Evolutionary conservation across 2,113 vertebrate genomes (phyloP).

Genomic region (Nannobrachium achirus): DNA sequence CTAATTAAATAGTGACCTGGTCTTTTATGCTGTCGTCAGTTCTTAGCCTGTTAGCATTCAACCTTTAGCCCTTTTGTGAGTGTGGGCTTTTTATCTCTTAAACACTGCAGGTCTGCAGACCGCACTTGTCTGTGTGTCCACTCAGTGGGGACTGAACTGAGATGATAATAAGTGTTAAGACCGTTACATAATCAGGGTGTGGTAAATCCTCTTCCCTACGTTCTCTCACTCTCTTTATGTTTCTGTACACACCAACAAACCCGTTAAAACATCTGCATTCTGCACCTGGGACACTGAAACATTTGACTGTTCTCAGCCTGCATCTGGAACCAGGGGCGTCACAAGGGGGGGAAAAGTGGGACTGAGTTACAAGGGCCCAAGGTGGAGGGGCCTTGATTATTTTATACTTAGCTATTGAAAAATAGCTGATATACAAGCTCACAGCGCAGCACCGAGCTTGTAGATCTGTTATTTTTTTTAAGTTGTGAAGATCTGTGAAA

Average conservation of each 20-base stretch:
- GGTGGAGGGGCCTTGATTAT: too few species aligned
- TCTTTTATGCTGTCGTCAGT: constrained; percentile 19
- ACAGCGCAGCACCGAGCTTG: too few species aligned
- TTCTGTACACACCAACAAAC: constrained; percentile 8
- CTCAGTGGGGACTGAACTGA: constrained; percentile 31
- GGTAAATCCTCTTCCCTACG: constrained; percentile 63
- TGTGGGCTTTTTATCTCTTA: constrained; percentile 11
- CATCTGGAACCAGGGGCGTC: too few species aligned
- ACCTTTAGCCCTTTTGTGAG: constrained; percentile 9
- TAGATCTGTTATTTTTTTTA: too few species aligned
- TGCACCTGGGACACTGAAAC: background rate
- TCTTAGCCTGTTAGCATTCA: constrained; percentile 1
- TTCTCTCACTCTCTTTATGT: constrained; percentile 25
- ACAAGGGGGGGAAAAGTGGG: too few species aligned
- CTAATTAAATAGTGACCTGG: constrained; percentile 26
- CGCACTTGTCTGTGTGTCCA: background rate
- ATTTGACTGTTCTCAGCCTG: background rate
- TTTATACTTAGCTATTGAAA: too few species aligned
- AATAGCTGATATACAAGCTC: too few species aligned
- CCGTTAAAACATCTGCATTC: background rate
- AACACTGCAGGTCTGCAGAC: background rate
- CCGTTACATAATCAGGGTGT: constrained; percentile 57
- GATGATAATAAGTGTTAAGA: constrained; percentile 35
- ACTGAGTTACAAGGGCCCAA: too few species aligned
- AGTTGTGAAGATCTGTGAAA: too few species aligned